Evolutionary conservation across 2,888 invertebrate genomes (phyloP).

Genomic region (Agonopterix alstromeriana): DNA sequence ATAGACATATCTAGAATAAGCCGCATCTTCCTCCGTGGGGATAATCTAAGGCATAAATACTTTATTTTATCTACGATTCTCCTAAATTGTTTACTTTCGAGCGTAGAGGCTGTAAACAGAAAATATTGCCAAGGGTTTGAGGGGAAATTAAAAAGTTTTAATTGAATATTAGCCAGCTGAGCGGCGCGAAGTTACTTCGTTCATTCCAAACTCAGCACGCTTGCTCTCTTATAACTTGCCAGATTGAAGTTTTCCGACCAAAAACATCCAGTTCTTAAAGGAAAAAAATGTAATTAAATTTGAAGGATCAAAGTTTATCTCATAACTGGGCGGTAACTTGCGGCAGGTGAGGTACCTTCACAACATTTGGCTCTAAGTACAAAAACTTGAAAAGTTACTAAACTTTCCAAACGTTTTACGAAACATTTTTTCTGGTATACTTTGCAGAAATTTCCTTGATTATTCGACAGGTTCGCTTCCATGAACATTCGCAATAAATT

Average conservation of each 20-base stretch:
- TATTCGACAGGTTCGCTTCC: too few relatives aligned
- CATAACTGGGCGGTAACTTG: too few relatives aligned
- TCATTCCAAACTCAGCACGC: constrained; percentile 27
- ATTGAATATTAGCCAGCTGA: constrained; percentile 66
- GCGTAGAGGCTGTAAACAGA: constrained; percentile 38
- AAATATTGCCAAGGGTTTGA: constrained; percentile 51
- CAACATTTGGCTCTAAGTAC: too few relatives aligned
- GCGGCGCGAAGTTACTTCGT: constrained; percentile 42
- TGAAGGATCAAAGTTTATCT: constrained; percentile 4
- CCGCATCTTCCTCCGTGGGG: too few relatives aligned
- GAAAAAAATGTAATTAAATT: constrained; percentile 39
- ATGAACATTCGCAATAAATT: too few relatives aligned
- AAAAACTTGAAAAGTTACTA: too few relatives aligned
- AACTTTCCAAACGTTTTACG: too few relatives aligned
- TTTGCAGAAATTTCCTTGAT: too few relatives aligned
- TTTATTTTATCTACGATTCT: constrained; percentile 14
- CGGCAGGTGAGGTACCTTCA: too few relatives aligned
- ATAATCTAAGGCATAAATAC: too few relatives aligned
- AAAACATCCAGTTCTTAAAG: constrained; percentile 21
- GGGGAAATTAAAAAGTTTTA: constrained; percentile 65
- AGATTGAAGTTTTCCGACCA: constrained; percentile 30
- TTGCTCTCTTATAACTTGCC: constrained; percentile 31
- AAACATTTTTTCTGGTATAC: too few relatives aligned
- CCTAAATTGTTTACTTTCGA: constrained; percentile 40
- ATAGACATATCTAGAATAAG: too few relatives aligned